phyloP scores from a whole-genome alignment of 2,113 vertebrate species.

The Aspidoscelis tigris region DNA sequence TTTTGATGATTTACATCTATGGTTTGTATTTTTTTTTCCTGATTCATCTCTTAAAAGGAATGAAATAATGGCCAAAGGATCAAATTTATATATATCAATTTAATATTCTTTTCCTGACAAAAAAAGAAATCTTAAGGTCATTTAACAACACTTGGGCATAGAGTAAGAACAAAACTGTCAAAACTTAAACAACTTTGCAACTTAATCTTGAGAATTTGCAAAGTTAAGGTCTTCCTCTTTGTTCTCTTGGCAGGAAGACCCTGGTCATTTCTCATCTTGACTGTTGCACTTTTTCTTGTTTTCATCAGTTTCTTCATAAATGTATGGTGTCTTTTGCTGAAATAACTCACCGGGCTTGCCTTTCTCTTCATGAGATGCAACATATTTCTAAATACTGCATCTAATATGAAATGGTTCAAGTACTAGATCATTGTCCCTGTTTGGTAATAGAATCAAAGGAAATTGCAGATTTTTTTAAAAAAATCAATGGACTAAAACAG shows the following conservation, averaged over 20 bases:
- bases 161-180: background rate
- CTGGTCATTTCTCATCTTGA: background rate
- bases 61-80: background rate
- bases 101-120: too few relatives aligned
- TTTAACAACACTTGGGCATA: background rate
- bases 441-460: too few relatives aligned
- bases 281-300: background rate
- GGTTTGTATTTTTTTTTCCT: background rate
- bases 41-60: background rate
- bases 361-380: background rate
- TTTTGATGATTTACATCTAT: background rate
- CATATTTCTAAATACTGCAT: too few relatives aligned
- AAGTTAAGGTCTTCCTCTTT: background rate
- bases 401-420: too few relatives aligned
- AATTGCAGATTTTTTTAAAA: too few relatives aligned
- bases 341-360: background rate
- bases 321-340: background rate
- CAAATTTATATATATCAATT: too few relatives aligned
- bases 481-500: too few relatives aligned
- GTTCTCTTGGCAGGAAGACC: background rate
- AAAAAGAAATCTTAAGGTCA: background rate
- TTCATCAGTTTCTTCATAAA: background rate
- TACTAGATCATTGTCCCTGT: too few relatives aligned
- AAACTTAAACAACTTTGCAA: background rate
- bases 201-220: background rate